phyloP scores from a whole-genome alignment of 2,113 vertebrate genomes.

The Numida meleagris region DNA sequence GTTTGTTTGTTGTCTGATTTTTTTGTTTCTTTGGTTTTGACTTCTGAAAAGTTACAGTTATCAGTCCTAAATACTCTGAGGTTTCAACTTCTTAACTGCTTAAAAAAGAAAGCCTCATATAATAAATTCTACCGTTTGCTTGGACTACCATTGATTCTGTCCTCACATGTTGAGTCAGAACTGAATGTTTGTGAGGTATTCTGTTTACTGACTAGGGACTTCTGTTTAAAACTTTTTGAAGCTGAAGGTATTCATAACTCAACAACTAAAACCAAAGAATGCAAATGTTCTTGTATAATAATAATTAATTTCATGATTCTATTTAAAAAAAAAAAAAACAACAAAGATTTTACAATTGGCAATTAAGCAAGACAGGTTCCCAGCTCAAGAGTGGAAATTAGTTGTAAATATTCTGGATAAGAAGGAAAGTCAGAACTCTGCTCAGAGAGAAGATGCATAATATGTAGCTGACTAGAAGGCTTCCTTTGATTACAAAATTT shows the following conservation, averaged over 20 bases:
- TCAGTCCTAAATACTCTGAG: neutral
- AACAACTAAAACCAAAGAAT: constrained; percentile 23
- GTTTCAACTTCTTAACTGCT: neutral
- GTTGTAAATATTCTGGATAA: neutral
- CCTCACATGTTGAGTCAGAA: neutral
- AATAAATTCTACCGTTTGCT: neutral
- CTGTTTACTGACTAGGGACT: neutral
- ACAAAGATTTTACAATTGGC: neutral
- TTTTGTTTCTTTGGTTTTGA: neutral
- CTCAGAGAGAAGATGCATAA: neutral
- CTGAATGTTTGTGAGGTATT: neutral
- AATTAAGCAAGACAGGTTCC: neutral
- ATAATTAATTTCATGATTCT: constrained; percentile 22
- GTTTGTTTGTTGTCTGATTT: too few species aligned
- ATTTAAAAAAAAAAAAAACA: neutral
- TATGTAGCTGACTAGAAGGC: constrained; percentile 15
- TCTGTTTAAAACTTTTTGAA: neutral
- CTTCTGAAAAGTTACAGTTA: neutral
- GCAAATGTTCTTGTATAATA: neutral
- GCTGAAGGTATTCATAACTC: neutral
- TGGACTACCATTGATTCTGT: neutral
- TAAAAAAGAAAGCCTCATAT: neutral
- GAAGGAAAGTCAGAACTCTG: neutral
- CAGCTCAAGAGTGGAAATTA: neutral
- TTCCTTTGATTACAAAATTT: constrained; percentile 63